Evolutionary conservation across 2,888 invertebrate genomes (phyloP).

Genomic region (Beris morrisii): DNA sequence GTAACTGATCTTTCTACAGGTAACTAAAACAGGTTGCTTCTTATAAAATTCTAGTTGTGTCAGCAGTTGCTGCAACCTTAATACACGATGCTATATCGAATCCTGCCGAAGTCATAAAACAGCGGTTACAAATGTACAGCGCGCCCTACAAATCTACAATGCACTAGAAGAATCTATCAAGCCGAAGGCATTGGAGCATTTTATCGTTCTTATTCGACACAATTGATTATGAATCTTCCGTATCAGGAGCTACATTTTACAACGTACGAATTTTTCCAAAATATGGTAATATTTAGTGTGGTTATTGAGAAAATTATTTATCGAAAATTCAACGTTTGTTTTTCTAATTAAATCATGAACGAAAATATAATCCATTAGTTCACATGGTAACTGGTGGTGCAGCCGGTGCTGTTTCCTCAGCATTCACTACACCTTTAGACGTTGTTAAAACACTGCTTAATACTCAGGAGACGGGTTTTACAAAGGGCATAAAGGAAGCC

Average conservation of each 20-base stretch:
- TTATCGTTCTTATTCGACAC: slow-evolving; percentile 91
- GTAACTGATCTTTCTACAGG: no score
- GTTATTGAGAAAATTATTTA: slow-evolving; percentile 4
- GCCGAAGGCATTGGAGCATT: slow-evolving; percentile 85
- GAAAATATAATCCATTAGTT: slow-evolving; percentile 84
- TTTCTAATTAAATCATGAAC: slow-evolving; percentile 65
- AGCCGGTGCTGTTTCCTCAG: slow-evolving; percentile 93
- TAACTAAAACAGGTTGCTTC: no score
- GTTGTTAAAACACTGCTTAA: slow-evolving; percentile 96
- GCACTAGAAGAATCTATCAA: slow-evolving; percentile 75
- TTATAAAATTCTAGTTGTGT: slow-evolving; percentile 65
- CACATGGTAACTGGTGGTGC: slow-evolving; percentile 84
- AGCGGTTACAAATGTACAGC: slow-evolving; percentile 96
- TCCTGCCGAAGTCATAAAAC: slow-evolving; percentile 98
- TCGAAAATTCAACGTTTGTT: slow-evolving; percentile 15
- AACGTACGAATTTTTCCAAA: slow-evolving; percentile 81
- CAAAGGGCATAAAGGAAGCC: slow-evolving; percentile 79
- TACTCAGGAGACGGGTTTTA: slow-evolving; percentile 75
- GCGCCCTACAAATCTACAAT: slow-evolving; percentile 91
- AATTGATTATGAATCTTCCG: slow-evolving; percentile 96
- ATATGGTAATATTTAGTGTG: slow-evolving; percentile 51
- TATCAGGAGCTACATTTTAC: slow-evolving; percentile 95
- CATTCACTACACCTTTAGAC: slow-evolving; percentile 93
- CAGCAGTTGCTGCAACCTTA: slow-evolving; percentile 88
- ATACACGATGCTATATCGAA: slow-evolving; percentile 98